Evolutionary conservation across 2,113 vertebrate species (phyloP), one percentile per base, ranked within the genome.

Genomic region (Microtus oregoni): DNA sequence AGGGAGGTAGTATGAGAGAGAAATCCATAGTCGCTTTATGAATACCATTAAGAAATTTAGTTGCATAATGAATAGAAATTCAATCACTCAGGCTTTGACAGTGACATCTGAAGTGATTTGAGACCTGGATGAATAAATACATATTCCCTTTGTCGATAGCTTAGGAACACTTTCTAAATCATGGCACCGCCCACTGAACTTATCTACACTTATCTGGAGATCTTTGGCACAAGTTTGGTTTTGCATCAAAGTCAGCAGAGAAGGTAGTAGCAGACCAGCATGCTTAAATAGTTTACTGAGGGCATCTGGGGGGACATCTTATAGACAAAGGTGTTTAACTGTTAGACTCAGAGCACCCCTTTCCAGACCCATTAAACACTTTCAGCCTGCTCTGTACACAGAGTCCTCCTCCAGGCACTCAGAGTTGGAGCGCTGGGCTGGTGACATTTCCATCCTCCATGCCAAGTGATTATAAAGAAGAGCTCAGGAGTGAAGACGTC

Each of bases 41-140:
- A 93, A 3, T 58, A 92, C 86, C 30, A 26, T 76, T 68, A 95
- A 82, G 30, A 90, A 91, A 86, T 82, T 76, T n/a, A 85, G 13
- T 82, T 90, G 3, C 7, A 28, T 41, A 63, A 17, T 83, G 81
- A 83, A 7, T 26, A 61, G 55, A 61, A 61, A 61, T 82, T 61
- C 55, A 28, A 41, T 58, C n/a, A 83, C 24, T n/a, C 22, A 87
- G 55, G 14, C 47, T 35, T 92, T 92, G 20, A 65, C 6, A 28
- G 32, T 78, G 61, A 86, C 44, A 95, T 82, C 87, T 91, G 67
- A 95, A 88, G 65, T 58, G 41, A 93, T 65, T 44, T 76, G 63
- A 87, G 50, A 86, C 30, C 70, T 20, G 67, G 61, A 68, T 70
- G 41, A 89, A 87, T 75, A 88, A 82, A 61, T 72, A 79, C 19